These are phyloP conservation scores for Bungarus multicinctus DNA, from an alignment of 2,113 vertebrate species.

Conservation along the genomic window DNA sequence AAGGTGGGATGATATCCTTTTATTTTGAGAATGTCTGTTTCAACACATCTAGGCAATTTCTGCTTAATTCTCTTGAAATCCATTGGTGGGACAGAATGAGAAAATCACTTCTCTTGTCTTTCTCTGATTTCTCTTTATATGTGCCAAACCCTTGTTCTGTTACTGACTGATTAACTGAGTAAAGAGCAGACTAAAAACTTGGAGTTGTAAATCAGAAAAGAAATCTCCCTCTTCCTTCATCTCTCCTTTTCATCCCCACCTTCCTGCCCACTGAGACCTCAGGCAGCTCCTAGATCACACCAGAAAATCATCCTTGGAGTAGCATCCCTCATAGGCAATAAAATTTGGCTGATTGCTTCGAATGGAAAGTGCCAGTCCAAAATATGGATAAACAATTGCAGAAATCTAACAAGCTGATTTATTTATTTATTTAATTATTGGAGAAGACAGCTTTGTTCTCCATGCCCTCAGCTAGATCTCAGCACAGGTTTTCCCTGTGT, in stretches of 20 bases:
- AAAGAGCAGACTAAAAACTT: background rate
- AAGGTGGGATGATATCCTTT: background rate
- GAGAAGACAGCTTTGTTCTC: background rate
- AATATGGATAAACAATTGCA: background rate
- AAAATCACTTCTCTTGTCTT: background rate
- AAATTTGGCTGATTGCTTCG: background rate
- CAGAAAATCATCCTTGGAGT: background rate
- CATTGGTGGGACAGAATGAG: background rate
- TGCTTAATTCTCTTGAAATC: background rate
- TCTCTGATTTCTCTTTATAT: background rate
- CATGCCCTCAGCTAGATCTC: background rate
- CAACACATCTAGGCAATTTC: background rate
- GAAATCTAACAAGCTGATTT: background rate
- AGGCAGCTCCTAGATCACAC: background rate
- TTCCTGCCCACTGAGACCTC: background rate
- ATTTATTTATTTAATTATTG: too few relatives aligned
- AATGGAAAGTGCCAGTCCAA: rapidly evolving
- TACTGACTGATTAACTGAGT: background rate
- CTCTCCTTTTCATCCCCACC: background rate
- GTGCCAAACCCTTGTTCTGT: too few relatives aligned
- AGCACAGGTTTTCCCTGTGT: background rate
- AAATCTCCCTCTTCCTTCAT: background rate
- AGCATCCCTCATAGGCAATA: background rate
- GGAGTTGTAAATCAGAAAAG: background rate
- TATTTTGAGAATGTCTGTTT: background rate